These are phyloP conservation scores for Clarias batrachus DNA, from an alignment of 2,113 vertebrate species.

Conservation along the genomic window DNA sequence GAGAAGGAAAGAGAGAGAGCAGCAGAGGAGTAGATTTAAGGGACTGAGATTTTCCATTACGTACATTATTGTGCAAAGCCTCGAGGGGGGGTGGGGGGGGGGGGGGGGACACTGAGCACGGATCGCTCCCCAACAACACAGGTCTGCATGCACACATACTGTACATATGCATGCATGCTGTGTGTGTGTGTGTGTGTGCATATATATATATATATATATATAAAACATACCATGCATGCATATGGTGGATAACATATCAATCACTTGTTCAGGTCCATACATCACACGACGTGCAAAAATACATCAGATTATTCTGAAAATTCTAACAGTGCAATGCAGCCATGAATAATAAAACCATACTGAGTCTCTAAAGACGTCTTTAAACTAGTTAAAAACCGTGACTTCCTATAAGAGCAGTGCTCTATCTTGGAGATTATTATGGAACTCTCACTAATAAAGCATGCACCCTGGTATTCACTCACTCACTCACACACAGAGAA, in stretches of 20 bases:
- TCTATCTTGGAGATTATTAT: neutral
- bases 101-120: conserved; percentile 40
- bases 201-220: neutral
- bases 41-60: conserved; percentile 74
- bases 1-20: conserved; percentile 7
- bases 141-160: conserved; percentile 48
- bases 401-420: neutral
- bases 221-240: too few relatives aligned
- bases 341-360: neutral
- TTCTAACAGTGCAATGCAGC: neutral
- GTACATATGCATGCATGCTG: neutral
- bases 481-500: neutral
- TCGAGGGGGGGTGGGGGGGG: conserved; percentile 46
- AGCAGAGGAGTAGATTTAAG: conserved; percentile 65
- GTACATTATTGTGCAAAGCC: conserved; percentile 58
- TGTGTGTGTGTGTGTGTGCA: neutral
- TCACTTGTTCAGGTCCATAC: too few relatives aligned
- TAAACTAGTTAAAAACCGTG: neutral
- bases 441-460: neutral
- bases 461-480: neutral
- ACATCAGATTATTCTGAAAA: neutral
- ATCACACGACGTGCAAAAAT: neutral
- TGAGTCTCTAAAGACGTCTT: neutral
- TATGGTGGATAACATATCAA: too few relatives aligned
- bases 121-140: conserved; percentile 45